A percentile compares a stretch with the other conserved stretches of the same genome.
These are phyloP conservation scores for Thomomys bottae DNA, from an alignment of 2,113 vertebrate genomes.

Conservation along the genomic window DNA sequence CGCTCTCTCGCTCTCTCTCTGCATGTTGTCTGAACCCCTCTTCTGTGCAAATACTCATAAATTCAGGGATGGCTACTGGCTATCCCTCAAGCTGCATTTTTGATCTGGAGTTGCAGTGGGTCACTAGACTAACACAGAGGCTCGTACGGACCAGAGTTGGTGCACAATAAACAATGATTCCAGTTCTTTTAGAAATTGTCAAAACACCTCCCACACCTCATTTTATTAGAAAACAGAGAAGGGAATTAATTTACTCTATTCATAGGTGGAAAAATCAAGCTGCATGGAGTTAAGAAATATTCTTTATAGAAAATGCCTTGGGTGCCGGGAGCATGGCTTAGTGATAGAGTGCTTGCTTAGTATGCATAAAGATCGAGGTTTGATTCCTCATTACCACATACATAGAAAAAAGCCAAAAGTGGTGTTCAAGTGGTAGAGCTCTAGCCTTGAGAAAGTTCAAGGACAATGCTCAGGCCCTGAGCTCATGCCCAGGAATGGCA, in stretches of 20 bases:
- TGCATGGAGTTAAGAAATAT: slow-evolving; percentile 35
- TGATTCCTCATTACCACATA: too few species aligned
- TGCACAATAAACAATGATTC: not conserved
- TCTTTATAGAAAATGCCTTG: slow-evolving; percentile 34
- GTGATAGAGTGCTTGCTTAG: too few species aligned
- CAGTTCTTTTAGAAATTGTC: slow-evolving; percentile 22
- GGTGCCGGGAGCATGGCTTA: too few species aligned
- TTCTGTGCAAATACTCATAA: not conserved
- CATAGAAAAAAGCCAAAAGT: too few species aligned
- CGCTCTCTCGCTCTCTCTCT: too few species aligned
- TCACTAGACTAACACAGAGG: slow-evolving; percentile 7
- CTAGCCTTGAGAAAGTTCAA: too few species aligned
- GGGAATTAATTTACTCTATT: slow-evolving; percentile 43
- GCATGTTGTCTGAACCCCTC: not conserved
- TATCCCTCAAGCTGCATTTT: not conserved
- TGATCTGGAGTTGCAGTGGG: slow-evolving; percentile 25
- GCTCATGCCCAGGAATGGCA: too few species aligned
- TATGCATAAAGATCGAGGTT: too few species aligned
- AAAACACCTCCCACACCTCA: not conserved
- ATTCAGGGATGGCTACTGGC: not conserved
- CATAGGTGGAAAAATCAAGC: slow-evolving; percentile 6
- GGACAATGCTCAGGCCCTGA: too few species aligned
- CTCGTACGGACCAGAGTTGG: slow-evolving; percentile 3
- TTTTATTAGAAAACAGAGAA: slow-evolving; percentile 58
- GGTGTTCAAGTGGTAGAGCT: too few species aligned